phyloP scores from a whole-genome alignment of 2,888 invertebrate genomes.

The Drosophila neotestacea region DNA sequence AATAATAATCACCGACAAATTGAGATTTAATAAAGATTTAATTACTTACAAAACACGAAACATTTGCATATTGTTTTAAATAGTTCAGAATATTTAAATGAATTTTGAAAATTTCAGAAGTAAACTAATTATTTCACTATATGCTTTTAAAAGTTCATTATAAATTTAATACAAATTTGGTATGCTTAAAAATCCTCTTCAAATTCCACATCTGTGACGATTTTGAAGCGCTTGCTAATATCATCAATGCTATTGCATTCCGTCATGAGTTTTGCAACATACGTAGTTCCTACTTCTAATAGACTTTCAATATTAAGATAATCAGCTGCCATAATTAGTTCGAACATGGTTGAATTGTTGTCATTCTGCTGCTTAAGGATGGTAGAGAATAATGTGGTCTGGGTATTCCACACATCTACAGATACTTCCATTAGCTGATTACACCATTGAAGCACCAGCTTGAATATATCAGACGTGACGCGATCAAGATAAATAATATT shows the following conservation, averaged over 20 bases:
- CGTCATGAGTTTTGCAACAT: conserved; percentile 37
- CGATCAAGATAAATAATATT: conserved; percentile 29
- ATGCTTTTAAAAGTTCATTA: not conserved
- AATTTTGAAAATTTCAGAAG: not conserved
- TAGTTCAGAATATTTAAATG: not conserved
- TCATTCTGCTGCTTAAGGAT: not conserved
- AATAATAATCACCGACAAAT: conserved; percentile 79
- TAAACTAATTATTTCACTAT: too few relatives aligned
- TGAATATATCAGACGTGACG: conserved; percentile 23
- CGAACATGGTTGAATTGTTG: conserved; percentile 19
- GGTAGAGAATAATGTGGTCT: not conserved
- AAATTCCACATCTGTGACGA: conserved; percentile 9
- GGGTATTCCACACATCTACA: not conserved
- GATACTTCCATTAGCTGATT: not conserved
- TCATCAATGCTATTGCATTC: conserved; percentile 23
- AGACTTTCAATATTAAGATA: conserved; percentile 43
- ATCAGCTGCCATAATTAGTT: conserved; percentile 54
- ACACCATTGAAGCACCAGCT: conserved; percentile 44
- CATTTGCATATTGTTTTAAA: not conserved
- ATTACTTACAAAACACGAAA: conserved; percentile 66
- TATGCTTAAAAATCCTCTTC: not conserved
- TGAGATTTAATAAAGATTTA: conserved; percentile 80
- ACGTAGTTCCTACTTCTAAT: conserved; percentile 25
- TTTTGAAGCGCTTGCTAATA: conserved; percentile 38
- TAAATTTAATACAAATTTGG: not conserved